These are phyloP conservation scores for Mimachlamys varia DNA, from an alignment of 2,888 invertebrate species.

Conservation along the genomic window DNA sequence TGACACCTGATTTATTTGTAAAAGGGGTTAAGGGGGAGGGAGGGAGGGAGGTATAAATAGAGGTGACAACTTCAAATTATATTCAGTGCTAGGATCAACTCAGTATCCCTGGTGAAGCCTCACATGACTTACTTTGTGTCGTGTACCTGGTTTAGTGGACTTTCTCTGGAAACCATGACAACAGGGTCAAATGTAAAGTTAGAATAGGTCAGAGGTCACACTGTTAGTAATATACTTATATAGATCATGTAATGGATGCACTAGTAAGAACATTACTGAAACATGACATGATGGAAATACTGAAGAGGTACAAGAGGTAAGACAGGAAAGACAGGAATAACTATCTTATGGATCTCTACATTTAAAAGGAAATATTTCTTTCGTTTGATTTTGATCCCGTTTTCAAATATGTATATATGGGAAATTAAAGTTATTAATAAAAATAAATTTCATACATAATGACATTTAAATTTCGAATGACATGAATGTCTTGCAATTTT, in stretches of 20 bases:
- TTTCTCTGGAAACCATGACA: slow-evolving; percentile 27
- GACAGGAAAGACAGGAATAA: too few relatives aligned
- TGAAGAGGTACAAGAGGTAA: neutral
- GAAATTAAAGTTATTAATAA: too few relatives aligned
- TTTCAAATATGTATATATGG: too few relatives aligned
- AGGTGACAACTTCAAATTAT: neutral
- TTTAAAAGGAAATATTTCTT: too few relatives aligned
- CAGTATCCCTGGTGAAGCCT: neutral
- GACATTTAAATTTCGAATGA: too few relatives aligned
- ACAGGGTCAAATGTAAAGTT: slow-evolving; percentile 3
- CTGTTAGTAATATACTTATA: neutral
- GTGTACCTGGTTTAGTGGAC: neutral
- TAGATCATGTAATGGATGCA: neutral
- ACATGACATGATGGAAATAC: neutral
- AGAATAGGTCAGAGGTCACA: neutral
- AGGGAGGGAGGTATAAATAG: neutral
- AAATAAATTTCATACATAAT: too few relatives aligned
- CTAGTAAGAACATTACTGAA: neutral
- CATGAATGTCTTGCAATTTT: too few relatives aligned
- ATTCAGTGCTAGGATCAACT: slow-evolving; percentile 11
- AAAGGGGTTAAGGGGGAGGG: neutral
- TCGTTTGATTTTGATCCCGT: too few relatives aligned
- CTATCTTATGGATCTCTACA: too few relatives aligned
- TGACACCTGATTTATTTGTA: too few relatives aligned
- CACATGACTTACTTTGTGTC: slow-evolving; percentile 7